Percentiles rank a stretch among this genome's conserved stretches.
These are phyloP conservation scores for Esox niger DNA, from an alignment of 2,113 vertebrate genomes.

Conservation along the genomic window DNA sequence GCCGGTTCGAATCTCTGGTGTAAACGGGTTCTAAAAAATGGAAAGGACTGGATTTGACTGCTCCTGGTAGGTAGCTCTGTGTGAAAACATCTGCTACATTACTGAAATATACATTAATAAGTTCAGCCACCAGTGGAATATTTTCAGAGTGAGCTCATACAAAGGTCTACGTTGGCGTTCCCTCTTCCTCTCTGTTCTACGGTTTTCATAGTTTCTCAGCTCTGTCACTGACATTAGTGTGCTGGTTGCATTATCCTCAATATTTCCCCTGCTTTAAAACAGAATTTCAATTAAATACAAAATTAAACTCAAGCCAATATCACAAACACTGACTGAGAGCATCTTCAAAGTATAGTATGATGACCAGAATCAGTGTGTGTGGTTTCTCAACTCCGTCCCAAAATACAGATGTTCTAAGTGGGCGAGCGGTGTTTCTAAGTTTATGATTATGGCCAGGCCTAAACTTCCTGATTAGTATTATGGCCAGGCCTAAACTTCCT, in stretches of 20 bases:
- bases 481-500: too few relatives aligned
- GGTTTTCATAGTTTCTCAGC: background rate
- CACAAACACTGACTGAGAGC: background rate
- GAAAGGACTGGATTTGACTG: too few relatives aligned
- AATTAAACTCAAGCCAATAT: background rate
- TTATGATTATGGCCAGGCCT: conserved; percentile 45
- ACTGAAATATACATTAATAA: too few relatives aligned
- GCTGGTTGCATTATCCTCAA: background rate
- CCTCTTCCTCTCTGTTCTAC: background rate
- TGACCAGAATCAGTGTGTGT: background rate
- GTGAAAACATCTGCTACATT: too few relatives aligned
- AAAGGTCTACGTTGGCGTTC: background rate
- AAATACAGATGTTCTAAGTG: conserved; percentile 50
- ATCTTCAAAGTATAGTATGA: background rate
- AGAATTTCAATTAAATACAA: too few relatives aligned
- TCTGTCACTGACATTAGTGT: background rate
- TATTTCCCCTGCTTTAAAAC: too few relatives aligned
- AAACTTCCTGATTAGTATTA: too few relatives aligned
- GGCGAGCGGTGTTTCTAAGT: conserved; percentile 34
- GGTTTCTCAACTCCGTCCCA: conserved; percentile 9
- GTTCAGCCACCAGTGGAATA: background rate
- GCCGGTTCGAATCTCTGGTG: too few relatives aligned
- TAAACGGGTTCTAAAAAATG: too few relatives aligned
- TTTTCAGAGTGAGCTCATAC: conserved; percentile 11
- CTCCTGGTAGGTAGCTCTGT: too few relatives aligned